These are phyloP conservation scores for Crossocerus cetratus DNA, from an alignment of 2,888 invertebrate species.

Conservation along the genomic window DNA sequence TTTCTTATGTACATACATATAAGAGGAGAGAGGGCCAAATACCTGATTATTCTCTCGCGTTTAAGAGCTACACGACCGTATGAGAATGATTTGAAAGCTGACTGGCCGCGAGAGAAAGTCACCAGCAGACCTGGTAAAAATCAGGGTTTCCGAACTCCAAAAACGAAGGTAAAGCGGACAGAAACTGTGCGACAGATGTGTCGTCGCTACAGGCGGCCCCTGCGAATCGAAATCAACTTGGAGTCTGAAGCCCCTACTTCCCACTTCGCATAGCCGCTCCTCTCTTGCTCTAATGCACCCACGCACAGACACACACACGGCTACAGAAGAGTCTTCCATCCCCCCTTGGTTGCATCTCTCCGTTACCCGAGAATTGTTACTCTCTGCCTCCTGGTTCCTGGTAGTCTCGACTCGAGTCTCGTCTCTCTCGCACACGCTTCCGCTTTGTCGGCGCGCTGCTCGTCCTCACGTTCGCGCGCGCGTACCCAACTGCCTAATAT, in stretches of 20 bases:
- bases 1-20: constrained; percentile 38
- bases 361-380: not conserved
- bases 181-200: constrained; percentile 51
- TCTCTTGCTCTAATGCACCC: constrained; percentile 5
- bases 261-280: not conserved
- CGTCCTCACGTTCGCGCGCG: constrained; percentile 48
- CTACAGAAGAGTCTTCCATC: not conserved
- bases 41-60: not conserved
- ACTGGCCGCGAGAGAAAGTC: not conserved
- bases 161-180: not conserved
- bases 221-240: constrained; percentile 58
- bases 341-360: not conserved
- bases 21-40: not conserved
- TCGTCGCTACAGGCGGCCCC: constrained; percentile 51
- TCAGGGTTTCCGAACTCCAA: constrained; percentile 31
- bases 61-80: not conserved
- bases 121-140: constrained; percentile 10
- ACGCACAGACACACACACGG: too few relatives aligned
- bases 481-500: constrained; percentile 65
- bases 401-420: constrained; percentile 22
- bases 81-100: not conserved
- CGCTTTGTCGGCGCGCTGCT: constrained; percentile 31
- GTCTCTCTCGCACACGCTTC: constrained; percentile 16
- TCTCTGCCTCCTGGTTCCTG: constrained; percentile 1
- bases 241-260: constrained; percentile 29